A percentile compares a stretch with the other conserved stretches of the same genome.
These are phyloP conservation scores for Saguinus imperator DNA, from an alignment of 2,113 vertebrate species.

Conservation along the genomic window DNA sequence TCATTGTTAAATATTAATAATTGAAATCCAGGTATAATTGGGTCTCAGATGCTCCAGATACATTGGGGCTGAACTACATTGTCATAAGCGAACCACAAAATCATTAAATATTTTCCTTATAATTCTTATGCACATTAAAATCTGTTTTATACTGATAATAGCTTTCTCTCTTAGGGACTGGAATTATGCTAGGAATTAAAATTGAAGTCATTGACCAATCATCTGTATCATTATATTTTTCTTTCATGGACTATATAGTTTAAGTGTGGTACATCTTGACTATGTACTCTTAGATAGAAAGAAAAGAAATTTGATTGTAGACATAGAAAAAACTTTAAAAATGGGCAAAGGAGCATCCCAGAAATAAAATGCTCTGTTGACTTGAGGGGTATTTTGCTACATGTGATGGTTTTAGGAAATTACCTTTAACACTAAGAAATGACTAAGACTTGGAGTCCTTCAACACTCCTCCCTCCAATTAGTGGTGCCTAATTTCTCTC, in stretches of 20 bases:
- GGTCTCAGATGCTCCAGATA: rapidly evolving
- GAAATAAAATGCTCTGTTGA: neutral
- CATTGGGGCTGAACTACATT: neutral
- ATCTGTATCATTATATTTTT: neutral
- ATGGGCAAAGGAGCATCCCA: neutral
- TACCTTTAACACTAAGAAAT: neutral
- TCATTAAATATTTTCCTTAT: neutral
- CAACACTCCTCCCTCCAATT: neutral
- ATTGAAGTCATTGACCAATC: neutral
- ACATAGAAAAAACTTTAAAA: neutral
- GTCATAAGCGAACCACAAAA: neutral
- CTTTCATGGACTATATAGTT: neutral
- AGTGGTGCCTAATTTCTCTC: neutral
- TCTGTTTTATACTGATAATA: neutral
- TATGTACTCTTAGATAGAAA: neutral
- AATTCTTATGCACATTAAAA: neutral
- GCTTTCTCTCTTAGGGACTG: neutral
- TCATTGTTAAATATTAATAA: neutral
- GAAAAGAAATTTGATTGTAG: neutral
- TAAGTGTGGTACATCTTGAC: neutral
- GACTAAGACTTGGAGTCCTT: neutral
- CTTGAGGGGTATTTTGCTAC: neutral
- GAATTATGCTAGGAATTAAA: neutral
- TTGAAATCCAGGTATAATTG: neutral
- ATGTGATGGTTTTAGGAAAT: neutral